These are phyloP conservation scores for Conus ventricosus DNA, from an alignment of 1,140 invertebrate species.

Conservation along the genomic window DNA sequence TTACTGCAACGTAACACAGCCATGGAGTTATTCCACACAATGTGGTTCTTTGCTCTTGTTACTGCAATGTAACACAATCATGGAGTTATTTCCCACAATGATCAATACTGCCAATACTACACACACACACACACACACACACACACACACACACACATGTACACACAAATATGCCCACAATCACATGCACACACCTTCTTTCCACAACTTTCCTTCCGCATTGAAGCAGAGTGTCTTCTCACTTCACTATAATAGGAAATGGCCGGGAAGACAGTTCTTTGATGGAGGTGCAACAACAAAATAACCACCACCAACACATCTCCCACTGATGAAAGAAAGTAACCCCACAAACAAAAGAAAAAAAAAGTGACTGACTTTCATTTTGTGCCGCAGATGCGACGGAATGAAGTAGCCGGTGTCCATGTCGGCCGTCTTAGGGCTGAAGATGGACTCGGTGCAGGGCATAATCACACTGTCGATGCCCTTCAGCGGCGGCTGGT, in stretches of 20 bases:
- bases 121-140: not conserved
- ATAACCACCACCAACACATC: too few species aligned
- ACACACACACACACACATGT: not conserved
- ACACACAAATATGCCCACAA: not conserved
- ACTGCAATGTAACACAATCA: too few species aligned
- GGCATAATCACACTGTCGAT: conserved; percentile 26
- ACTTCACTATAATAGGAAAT: too few species aligned
- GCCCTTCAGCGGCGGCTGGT: conserved; percentile 31
- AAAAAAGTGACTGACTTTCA: conserved; percentile 75
- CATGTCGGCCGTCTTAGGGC: conserved; percentile 89
- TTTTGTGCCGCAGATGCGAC: conserved; percentile 86
- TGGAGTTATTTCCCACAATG: too few species aligned
- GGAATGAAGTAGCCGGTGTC: conserved; percentile 91
- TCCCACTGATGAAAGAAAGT: too few species aligned
- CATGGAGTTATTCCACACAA: conserved; percentile 87
- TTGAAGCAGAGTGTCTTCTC: too few species aligned
- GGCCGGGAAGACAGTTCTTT: too few species aligned
- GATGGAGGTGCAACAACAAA: too few species aligned
- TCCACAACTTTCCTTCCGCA: too few species aligned
- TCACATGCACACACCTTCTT: too few species aligned
- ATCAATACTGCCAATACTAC: not conserved
- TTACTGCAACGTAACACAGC: conserved; percentile 73
- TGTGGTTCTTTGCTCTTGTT: conserved; percentile 83
- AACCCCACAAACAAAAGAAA: too few species aligned
- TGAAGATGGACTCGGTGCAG: conserved; percentile 27